Percentiles rank a stretch among this genome's conserved stretches.
phyloP scores from a whole-genome alignment of 2,797 vertebrate genomes.

The Emys orbicularis region DNA sequence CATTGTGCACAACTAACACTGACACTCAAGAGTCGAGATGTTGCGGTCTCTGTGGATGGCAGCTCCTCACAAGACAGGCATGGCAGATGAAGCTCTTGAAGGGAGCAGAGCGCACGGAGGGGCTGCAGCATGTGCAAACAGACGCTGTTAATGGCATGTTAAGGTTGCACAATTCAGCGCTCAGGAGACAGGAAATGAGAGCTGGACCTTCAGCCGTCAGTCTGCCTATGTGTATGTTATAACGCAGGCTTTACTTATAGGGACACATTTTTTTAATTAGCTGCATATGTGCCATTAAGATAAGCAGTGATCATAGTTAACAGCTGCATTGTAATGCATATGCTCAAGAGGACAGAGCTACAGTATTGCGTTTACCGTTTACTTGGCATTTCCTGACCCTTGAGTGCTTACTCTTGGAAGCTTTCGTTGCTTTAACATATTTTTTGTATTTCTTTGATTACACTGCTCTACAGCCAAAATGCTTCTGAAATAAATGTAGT shows the following conservation, averaged over 20 bases:
- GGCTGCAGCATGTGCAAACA: not conserved
- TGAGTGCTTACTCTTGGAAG: not conserved
- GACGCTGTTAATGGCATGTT: not conserved
- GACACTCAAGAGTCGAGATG: not conserved
- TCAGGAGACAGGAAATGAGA: not conserved
- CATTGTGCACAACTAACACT: fast-evolving
- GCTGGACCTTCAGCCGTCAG: not conserved
- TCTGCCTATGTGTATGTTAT: not conserved
- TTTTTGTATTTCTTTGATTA: not conserved
- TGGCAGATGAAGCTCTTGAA: fast-evolving
- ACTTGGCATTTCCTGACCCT: not conserved
- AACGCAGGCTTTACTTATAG: not conserved
- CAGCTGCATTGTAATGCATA: not conserved
- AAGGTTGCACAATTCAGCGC: not conserved
- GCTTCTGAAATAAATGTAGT: too few species aligned
- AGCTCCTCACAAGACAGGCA: fast-evolving
- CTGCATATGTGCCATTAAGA: not conserved
- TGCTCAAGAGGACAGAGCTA: not conserved
- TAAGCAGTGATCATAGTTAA: not conserved
- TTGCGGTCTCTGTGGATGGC: fast-evolving
- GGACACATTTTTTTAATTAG: not conserved
- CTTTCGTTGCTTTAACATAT: not conserved
- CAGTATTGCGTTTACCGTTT: not conserved
- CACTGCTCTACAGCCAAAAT: too few species aligned
- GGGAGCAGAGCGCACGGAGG: fast-evolving